These are phyloP conservation scores for Zygaena filipendulae DNA, from an alignment of 2,888 invertebrate genomes.

Conservation along the genomic window DNA sequence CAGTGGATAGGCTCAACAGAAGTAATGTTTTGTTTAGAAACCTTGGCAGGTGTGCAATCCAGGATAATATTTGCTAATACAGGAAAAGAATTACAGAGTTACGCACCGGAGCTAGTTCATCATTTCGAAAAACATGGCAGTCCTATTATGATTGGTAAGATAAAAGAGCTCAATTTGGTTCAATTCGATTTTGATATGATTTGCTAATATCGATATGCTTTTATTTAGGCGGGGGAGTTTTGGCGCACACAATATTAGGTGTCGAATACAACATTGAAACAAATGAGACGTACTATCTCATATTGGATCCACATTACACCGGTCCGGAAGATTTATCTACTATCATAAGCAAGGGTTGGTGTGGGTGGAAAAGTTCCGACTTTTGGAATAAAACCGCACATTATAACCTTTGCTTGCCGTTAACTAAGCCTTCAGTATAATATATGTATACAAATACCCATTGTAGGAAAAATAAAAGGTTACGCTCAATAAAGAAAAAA, in stretches of 20 bases:
- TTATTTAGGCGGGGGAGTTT: conserved; percentile 87
- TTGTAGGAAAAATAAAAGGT: too few species aligned
- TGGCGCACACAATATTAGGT: conserved; percentile 98
- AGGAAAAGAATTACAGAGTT: conserved; percentile 83
- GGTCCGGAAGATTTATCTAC: conserved; percentile 83
- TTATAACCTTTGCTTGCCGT: conserved; percentile 97
- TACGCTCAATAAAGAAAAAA: too few species aligned
- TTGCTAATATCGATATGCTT: conserved; percentile 9
- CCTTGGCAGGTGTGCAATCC: conserved; percentile 78
- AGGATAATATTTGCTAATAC: conserved; percentile 87
- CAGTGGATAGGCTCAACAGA: conserved; percentile 99
- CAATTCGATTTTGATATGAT: conserved; percentile 3
- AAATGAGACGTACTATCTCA: conserved; percentile 89
- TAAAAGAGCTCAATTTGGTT: too few species aligned
- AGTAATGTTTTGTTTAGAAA: conserved; percentile 91
- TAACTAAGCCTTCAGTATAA: conserved; percentile 49
- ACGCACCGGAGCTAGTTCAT: conserved; percentile 83
- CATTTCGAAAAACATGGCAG: conserved; percentile 95
- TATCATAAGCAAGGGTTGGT: conserved; percentile 90
- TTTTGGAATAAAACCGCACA: conserved; percentile 97
- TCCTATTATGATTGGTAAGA: conserved; percentile 98
- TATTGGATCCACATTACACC: conserved; percentile 98
- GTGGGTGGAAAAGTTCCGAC: conserved; percentile 93
- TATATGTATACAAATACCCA: too few species aligned
- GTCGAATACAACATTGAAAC: conserved; percentile 86